Evolutionary conservation across 2,888 invertebrate genomes (phyloP).

Genomic region (Aethes cnicana): DNA sequence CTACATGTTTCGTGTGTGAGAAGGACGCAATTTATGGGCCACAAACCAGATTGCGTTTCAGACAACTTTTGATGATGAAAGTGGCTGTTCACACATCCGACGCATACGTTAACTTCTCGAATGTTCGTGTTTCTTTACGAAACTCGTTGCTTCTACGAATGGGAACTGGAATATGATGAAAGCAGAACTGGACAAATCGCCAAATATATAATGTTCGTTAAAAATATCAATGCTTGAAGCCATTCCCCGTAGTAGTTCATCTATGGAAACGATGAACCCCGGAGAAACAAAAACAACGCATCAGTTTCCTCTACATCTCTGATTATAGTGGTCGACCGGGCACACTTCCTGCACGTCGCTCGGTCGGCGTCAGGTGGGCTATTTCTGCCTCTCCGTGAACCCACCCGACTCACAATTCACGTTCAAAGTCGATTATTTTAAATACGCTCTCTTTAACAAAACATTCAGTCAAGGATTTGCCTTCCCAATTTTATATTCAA

Average conservation of each 20-base stretch:
- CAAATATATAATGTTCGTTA: too few species aligned
- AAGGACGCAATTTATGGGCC: slow-evolving; percentile 40
- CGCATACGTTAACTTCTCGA: slow-evolving; percentile 21
- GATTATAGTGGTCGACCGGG: slow-evolving; percentile 47
- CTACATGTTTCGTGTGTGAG: slow-evolving; percentile 36
- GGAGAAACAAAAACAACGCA: slow-evolving; percentile 20
- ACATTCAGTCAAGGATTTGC: slow-evolving; percentile 44
- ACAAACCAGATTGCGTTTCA: slow-evolving; percentile 39
- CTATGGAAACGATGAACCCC: too few species aligned
- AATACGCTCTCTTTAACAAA: slow-evolving; percentile 48
- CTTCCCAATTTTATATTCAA: slow-evolving; percentile 21
- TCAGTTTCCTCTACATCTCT: slow-evolving; percentile 27
- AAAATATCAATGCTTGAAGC: too few species aligned
- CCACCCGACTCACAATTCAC: slow-evolving; percentile 58
- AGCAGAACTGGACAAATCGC: too few species aligned
- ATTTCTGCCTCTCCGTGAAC: slow-evolving; percentile 74
- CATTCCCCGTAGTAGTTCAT: too few species aligned
- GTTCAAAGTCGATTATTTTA: slow-evolving; percentile 73
- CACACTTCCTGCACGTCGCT: slow-evolving; percentile 63
- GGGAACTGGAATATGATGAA: too few species aligned
- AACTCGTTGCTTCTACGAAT: slow-evolving; percentile 33
- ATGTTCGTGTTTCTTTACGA: slow-evolving; percentile 5
- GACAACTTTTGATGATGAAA: slow-evolving; percentile 36
- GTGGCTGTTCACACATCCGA: slow-evolving; percentile 23
- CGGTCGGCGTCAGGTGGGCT: slow-evolving; percentile 62